Evolutionary conservation across 2,888 invertebrate genomes (phyloP).

Genomic region (Chloromyia formosa): DNA sequence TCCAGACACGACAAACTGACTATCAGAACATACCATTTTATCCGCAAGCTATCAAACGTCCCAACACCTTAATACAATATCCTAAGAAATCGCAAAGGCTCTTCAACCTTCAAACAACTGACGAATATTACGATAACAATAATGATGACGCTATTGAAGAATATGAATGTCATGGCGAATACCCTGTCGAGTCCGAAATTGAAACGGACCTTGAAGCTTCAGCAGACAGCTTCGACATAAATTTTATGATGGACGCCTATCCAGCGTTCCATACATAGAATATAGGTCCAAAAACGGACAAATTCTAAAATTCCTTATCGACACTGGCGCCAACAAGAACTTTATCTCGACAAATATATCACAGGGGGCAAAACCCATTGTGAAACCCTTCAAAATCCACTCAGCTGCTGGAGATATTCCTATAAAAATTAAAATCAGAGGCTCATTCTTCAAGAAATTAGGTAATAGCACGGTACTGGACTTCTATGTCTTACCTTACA

Average conservation of each 20-base stretch:
- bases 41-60: background rate
- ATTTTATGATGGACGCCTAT: too few species aligned
- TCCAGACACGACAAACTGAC: too few species aligned
- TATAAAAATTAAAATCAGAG: too few species aligned
- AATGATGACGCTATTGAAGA: background rate
- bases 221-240: background rate
- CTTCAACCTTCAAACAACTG: background rate
- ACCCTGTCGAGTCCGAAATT: background rate
- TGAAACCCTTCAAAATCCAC: conserved; percentile 3
- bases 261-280: too few species aligned
- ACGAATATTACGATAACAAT: background rate
- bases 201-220: background rate
- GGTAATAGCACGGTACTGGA: background rate
- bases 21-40: background rate
- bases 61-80: background rate
- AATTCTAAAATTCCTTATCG: conserved; percentile 15
- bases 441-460: too few species aligned
- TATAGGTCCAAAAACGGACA: background rate
- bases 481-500: conserved; percentile 10
- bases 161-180: background rate
- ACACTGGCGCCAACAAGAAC: too few species aligned
- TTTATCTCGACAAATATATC: background rate
- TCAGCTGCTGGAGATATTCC: too few species aligned
- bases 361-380: background rate
- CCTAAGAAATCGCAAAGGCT: conserved; percentile 2